Evolutionary conservation across 2,113 vertebrate genomes (phyloP), one percentile per base, ranked within the genome.

Genomic region (Pteruthius melanotis): DNA sequence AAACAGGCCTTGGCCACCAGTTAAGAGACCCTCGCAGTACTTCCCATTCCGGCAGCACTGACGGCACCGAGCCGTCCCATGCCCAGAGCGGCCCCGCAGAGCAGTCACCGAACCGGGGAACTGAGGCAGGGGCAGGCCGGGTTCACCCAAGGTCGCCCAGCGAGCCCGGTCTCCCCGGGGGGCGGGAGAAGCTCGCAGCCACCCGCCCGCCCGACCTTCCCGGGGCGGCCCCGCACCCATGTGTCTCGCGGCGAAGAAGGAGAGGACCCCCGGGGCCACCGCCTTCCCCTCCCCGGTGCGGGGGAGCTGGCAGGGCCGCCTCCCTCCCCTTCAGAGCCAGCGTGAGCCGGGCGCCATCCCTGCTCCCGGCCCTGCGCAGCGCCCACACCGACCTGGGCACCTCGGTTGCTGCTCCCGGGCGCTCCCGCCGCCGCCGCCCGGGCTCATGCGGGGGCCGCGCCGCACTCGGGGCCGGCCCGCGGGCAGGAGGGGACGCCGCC

Each of bases 401-500:
- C 93, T 75, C 96, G 95, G 90, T 93, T 95, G 95, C 92, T 97
- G 91, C 63, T 93, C 94, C 80, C 92, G 76, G 77, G 49, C 71
- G 63, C 92, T 75, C 76, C 54, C 56, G 50, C 95, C 89, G 95
- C 71, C 94, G 95, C 84, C 90, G 92, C 97, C 95, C 93, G 90
- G 87, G 97, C 85, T 97, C 97, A 98, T 97, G 92, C 97, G 96
- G 97, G 93, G 97, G 94, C 92, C 95, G 90, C 96, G 90, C 94
- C 83, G 68, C 90, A 75, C 91, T 95, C 78, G 93, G 93, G 96
- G 89, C 83, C 94, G 94, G 96, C 93, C 94, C 87, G 42, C 80
- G 74, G 76, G 45, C 57, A 83, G 93, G 69, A 52, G 80, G 31
- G n/a, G n/a, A n/a, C n/a, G n/a, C n/a, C n/a, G n/a, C n/a, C n/a